These are phyloP conservation scores for Otocyon megalotis DNA, from an alignment of 2,113 vertebrate species.

Conservation along the genomic window DNA sequence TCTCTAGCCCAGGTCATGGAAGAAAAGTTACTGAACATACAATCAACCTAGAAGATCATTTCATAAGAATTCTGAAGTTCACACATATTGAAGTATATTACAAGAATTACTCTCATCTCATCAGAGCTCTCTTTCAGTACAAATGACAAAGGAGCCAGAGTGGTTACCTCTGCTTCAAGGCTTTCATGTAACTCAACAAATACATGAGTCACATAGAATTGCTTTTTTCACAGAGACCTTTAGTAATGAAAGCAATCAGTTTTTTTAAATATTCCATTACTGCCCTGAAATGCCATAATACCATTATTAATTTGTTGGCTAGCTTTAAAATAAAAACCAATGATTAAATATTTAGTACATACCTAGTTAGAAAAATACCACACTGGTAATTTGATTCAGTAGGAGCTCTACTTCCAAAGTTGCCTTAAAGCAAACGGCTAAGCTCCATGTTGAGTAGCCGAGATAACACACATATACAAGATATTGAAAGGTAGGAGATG, in stretches of 20 bases:
- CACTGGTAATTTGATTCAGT: constrained; percentile 16
- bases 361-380: constrained; percentile 29
- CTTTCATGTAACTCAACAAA: not conserved
- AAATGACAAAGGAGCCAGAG: not conserved
- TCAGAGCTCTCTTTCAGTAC: not conserved
- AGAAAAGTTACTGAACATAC: constrained; percentile 2
- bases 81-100: constrained; percentile 21
- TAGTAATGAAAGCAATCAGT: not conserved
- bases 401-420: not conserved
- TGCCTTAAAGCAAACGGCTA: not conserved
- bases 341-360: constrained; percentile 34
- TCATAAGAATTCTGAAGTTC: not conserved
- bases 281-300: not conserved
- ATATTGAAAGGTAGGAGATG: not conserved
- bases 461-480: not conserved
- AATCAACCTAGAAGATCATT: not conserved
- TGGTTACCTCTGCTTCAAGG: not conserved
- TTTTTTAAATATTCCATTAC: constrained; percentile 9
- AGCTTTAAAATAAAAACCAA: constrained; percentile 63
- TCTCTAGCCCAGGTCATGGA: not conserved
- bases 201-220: not conserved
- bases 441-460: not conserved
- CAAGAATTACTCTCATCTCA: constrained; percentile 11
- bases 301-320: constrained; percentile 47
- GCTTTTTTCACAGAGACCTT: constrained; percentile 8